These are phyloP conservation scores for Artibeus jamaicensis DNA, from an alignment of 2,797 vertebrate species.

Conservation along the genomic window DNA sequence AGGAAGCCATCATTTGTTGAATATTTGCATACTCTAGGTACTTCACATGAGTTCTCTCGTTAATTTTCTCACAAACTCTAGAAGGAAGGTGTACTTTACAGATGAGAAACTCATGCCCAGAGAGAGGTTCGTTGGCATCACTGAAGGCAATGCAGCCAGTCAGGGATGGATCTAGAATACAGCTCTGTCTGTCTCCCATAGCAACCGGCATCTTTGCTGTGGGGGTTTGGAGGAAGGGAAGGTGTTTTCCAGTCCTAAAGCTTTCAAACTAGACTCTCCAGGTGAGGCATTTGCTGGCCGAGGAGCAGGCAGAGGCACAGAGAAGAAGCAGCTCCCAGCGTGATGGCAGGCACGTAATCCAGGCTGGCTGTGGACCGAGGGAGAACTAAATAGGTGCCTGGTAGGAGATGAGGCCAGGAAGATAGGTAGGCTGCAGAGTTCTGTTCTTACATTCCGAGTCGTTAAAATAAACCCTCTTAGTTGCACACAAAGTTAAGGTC, in stretches of 20 bases:
- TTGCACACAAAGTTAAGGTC: conserved; percentile 47
- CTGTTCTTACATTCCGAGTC: conserved; percentile 41
- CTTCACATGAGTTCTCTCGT: neutral
- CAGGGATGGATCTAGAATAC: neutral
- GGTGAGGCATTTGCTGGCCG: neutral
- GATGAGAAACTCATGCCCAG: neutral
- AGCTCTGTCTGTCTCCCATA: neutral
- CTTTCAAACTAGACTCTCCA: neutral
- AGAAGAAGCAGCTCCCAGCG: neutral
- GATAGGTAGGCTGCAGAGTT: conserved; percentile 49
- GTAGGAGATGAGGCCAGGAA: conserved; percentile 33
- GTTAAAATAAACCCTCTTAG: conserved; percentile 41
- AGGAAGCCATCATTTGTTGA: neutral
- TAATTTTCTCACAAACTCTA: neutral
- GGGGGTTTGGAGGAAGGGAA: neutral
- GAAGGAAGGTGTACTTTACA: neutral
- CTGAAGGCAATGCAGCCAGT: neutral
- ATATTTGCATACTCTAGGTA: neutral
- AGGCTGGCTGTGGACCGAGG: neutral
- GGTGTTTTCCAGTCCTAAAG: neutral
- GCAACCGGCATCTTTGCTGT: neutral
- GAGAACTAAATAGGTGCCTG: neutral
- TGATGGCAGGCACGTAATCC: neutral
- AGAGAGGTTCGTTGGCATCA: neutral
- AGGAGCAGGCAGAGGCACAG: neutral